A percentile compares a stretch with the other conserved stretches of the same genome.
Conservation (phyloP, 2,888 invertebrate genomes). For the Troides aeacus region DNA sequence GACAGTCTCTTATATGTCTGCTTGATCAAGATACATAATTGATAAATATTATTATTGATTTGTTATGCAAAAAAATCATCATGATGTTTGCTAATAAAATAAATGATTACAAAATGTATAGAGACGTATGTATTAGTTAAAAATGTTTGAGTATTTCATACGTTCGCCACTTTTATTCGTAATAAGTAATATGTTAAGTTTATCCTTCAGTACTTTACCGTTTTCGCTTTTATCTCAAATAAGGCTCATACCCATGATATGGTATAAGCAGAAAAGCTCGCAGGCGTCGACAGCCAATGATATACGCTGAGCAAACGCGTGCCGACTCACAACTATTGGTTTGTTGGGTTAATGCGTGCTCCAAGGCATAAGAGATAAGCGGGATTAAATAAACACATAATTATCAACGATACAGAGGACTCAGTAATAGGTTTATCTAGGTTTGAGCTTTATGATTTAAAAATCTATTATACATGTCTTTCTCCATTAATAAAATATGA, state of each 20-base stretch:
- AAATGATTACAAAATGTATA: not conserved
- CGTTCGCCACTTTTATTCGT: slow-evolving; percentile 29
- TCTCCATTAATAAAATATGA: too few relatives aligned
- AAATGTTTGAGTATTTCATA: slow-evolving; percentile 7
- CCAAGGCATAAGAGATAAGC: slow-evolving; percentile 35
- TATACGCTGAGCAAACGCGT: slow-evolving; percentile 74
- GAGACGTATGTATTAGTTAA: not conserved
- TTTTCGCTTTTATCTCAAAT: slow-evolving; percentile 29
- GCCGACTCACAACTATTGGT: slow-evolving; percentile 71
- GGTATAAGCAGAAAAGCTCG: slow-evolving; percentile 54
- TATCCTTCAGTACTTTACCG: slow-evolving; percentile 14
- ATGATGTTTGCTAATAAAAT: not conserved
- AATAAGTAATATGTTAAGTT: slow-evolving; percentile 34
- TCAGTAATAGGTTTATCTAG: too few relatives aligned
- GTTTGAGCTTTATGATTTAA: too few relatives aligned
- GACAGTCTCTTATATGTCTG: too few relatives aligned
- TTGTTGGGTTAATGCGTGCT: slow-evolving; percentile 45
- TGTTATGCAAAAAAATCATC: too few relatives aligned
- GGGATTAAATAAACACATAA: not conserved
- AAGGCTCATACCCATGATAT: slow-evolving; percentile 35
- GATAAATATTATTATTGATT: too few relatives aligned
- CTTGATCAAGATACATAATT: too few relatives aligned
- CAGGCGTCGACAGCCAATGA: slow-evolving; percentile 72
- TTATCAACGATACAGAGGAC: not conserved
- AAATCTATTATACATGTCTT: too few relatives aligned